Conservation (phyloP, 2,797 vertebrate genomes). For the Balearica regulorum region DNA sequence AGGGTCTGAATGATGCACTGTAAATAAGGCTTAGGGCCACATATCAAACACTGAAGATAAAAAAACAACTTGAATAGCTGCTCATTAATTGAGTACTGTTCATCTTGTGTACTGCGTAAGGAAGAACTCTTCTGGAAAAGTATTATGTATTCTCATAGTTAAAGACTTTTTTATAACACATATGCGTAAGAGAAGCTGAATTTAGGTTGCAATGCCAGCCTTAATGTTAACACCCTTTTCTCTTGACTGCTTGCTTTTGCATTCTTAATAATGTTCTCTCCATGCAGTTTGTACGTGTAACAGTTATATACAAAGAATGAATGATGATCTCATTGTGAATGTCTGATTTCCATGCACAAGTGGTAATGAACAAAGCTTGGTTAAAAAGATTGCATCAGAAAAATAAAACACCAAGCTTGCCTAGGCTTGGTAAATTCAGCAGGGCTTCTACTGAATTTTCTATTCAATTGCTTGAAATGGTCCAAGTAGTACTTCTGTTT, state of each 20-base stretch:
- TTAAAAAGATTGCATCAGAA: neutral
- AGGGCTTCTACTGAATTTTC: constrained; percentile 5
- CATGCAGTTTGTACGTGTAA: neutral
- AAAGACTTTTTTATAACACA: neutral
- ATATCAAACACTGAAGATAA: neutral
- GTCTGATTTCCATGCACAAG: neutral
- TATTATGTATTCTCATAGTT: neutral
- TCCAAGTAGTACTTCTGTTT: neutral
- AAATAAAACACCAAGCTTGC: constrained; percentile 10
- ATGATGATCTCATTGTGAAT: neutral
- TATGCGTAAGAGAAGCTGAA: neutral
- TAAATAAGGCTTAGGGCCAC: constrained; percentile 14
- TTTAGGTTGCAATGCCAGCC: neutral
- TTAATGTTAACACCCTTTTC: neutral
- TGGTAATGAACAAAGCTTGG: neutral
- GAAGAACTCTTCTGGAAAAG: neutral
- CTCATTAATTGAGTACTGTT: neutral
- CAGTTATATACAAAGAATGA: neutral
- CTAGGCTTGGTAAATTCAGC: constrained; percentile 28
- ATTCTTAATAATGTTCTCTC: neutral
- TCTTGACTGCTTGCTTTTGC: neutral
- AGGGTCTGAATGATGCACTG: neutral
- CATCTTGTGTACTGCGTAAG: neutral
- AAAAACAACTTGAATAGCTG: neutral
- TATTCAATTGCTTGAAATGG: neutral